Evolutionary conservation across 2,888 invertebrate genomes (phyloP), one percentile per base, ranked within the genome.

Genomic region (Liopterus haemorrhoidalis): DNA sequence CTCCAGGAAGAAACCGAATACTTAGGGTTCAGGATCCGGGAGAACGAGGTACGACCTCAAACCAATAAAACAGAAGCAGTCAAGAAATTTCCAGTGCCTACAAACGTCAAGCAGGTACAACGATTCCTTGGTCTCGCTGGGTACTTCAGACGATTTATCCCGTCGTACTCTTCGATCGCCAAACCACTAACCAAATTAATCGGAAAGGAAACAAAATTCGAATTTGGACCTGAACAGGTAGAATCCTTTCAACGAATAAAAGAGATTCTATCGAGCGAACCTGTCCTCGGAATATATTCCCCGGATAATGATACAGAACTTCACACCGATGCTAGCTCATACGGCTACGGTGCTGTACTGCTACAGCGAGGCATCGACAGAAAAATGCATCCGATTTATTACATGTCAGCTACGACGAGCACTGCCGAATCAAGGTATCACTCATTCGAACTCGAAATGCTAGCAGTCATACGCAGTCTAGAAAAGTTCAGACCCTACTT

Each of bases 61-160:
- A n/a, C n/a, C n/a, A n/a, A n/a, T n/a, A n/a, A n/a, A n/a, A n/a
- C n/a, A n/a, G n/a, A n/a, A n/a, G n/a, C n/a, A n/a, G n/a, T n/a
- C n/a, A n/a, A n/a, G n/a, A n/a, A n/a, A n/a, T n/a, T n/a, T n/a
- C n/a, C n/a, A n/a, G n/a, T n/a, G n/a, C n/a, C n/a, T n/a, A n/a
- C n/a, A n/a, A n/a, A n/a, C n/a, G n/a, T n/a, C n/a, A 33, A 33
- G 4, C 33, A 33, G n/a, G 16, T 18, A 2, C 18, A 14, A 33
- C 12, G 33, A 16, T 33, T 33, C 6, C 8, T 33, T 2, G 33
- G 33, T 18, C 16, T 33, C 2, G 33, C 33, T 5, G 18, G 33
- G n/a, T 33, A 33, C 16, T 33, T 33, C 16, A 15, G 33, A 18
- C 12, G 18, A 15, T 33, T 33, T 11, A 18, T 33, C 11, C 33